These are phyloP conservation scores for Musca domestica DNA, from an alignment of 1,140 invertebrate genomes.

Conservation along the genomic window DNA sequence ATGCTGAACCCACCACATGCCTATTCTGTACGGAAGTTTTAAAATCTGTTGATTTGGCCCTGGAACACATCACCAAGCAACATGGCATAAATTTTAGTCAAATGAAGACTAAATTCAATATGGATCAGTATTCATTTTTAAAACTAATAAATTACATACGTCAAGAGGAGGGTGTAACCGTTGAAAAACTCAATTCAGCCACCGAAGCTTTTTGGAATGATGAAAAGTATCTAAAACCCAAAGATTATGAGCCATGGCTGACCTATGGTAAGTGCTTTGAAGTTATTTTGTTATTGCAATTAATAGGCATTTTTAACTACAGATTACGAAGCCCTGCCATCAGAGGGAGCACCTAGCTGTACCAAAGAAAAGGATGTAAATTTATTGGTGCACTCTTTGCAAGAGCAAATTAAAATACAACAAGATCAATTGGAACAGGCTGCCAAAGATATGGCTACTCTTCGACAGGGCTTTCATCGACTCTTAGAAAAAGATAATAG, in stretches of 20 bases:
- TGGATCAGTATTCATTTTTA: constrained; percentile 84
- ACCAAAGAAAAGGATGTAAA: constrained; percentile 1
- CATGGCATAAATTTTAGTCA: constrained; percentile 72
- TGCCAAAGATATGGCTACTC: constrained; percentile 63
- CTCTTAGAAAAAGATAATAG: constrained; percentile 48
- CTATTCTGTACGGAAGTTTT: constrained; percentile 61
- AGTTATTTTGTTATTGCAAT: not conserved
- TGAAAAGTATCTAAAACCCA: constrained; percentile 74
- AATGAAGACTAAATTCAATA: constrained; percentile 67
- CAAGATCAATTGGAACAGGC: constrained; percentile 60
- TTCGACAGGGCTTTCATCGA: constrained; percentile 62
- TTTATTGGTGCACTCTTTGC: constrained; percentile 40
- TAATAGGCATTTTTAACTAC: not conserved
- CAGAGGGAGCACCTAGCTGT: not conserved
- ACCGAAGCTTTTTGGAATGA: constrained; percentile 68
- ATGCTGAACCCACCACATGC: constrained; percentile 46
- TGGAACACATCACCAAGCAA: constrained; percentile 58
- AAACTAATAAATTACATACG: constrained; percentile 85
- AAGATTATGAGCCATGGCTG: constrained; percentile 77
- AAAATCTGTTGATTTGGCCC: constrained; percentile 57
- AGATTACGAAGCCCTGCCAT: constrained; percentile 35
- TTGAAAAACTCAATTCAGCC: constrained; percentile 59
- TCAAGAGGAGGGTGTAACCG: constrained; percentile 59
- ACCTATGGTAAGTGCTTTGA: constrained; percentile 69
- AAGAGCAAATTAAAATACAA: constrained; percentile 55